phyloP scores from a whole-genome alignment of 1,140 invertebrate species.

The Brevipalpus yothersi region DNA sequence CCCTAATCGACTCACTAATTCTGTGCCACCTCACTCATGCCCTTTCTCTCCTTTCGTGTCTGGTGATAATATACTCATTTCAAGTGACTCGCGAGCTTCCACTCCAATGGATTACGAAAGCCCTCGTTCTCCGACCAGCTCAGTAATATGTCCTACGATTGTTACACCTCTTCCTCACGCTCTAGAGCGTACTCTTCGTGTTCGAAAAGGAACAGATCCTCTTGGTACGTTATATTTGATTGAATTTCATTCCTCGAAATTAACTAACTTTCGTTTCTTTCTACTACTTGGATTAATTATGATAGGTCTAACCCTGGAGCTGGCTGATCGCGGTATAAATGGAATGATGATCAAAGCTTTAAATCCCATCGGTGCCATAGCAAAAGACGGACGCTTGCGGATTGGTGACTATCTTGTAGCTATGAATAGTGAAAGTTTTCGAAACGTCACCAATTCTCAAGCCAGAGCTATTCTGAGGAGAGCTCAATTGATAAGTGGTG shows the following conservation, averaged over 20 bases:
- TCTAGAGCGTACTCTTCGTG: conserved; percentile 30
- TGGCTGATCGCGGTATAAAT: conserved; percentile 33
- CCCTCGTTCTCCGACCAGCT: background rate
- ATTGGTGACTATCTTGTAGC: conserved; percentile 25
- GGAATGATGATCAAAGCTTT: conserved; percentile 34
- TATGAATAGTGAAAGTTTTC: conserved; percentile 37
- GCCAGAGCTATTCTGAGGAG: conserved; percentile 33
- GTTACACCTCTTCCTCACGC: conserved; percentile 24
- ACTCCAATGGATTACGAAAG: background rate
- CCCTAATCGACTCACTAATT: background rate
- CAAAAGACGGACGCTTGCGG: conserved; percentile 29
- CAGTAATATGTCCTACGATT: background rate
- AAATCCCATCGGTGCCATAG: conserved; percentile 26
- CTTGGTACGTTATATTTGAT: conserved; percentile 24
- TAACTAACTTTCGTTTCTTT: background rate
- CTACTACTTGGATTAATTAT: conserved; percentile 9
- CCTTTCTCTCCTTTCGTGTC: conserved; percentile 1
- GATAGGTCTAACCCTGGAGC: conserved; percentile 29
- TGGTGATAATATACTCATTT: background rate
- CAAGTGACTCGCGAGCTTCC: conserved; percentile 1
- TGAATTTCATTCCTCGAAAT: background rate
- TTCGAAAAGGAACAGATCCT: conserved; percentile 28
- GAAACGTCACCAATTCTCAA: conserved; percentile 33
- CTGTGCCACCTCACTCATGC: background rate
- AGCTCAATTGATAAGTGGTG: conserved; percentile 28